Evolutionary conservation across 2,888 invertebrate species (phyloP), one percentile per base, ranked within the genome.

Genomic region (Polia nebulosa): DNA sequence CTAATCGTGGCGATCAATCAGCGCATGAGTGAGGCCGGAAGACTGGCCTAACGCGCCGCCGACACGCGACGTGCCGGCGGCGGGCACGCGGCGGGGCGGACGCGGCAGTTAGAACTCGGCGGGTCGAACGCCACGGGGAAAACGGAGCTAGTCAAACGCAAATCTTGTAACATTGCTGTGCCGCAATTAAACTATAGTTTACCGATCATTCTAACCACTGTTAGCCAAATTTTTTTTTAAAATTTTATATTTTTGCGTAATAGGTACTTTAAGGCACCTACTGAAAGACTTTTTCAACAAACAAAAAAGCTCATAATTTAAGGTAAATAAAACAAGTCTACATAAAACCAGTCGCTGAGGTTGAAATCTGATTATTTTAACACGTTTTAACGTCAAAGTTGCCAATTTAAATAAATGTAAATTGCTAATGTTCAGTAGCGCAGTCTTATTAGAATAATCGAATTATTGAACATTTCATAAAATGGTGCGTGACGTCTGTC

Each of bases 11-110:
- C 75, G 78, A 73, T 68, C 69, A 56, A 73, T 76, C 72, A 76
- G 74, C 68, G 67, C 68, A 72, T 62, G 72, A 58, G 60, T 47
- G 60, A 52, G 60, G 55, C 72, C 84, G 85, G 84, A 82, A 69
- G 63, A 60, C 49, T 29, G 62, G 59, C 58, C 67, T 84, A 84
- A 81, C 80, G 83, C 78, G 83, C 72, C 56, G 53, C 56, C 13
- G 25, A 49, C 85, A 84, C 85, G 84, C 85, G 56, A 81, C 8
- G 25, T 22, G n/a, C 49, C n/a, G 11, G 15, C 61, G n/a, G 15
- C 20, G 2, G 5, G 15, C 1, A 11, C 27, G 34, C 39, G 8
- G 44, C 60, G n/a, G 25, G 2, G 9, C 17, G 3, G 2, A 32
- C 3, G 39, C 32, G 34, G 29, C 20, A 17, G 27, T 41, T 41